Evolutionary conservation across 2,888 invertebrate species (phyloP).

Genomic region (Drosophila maculinotata): DNA sequence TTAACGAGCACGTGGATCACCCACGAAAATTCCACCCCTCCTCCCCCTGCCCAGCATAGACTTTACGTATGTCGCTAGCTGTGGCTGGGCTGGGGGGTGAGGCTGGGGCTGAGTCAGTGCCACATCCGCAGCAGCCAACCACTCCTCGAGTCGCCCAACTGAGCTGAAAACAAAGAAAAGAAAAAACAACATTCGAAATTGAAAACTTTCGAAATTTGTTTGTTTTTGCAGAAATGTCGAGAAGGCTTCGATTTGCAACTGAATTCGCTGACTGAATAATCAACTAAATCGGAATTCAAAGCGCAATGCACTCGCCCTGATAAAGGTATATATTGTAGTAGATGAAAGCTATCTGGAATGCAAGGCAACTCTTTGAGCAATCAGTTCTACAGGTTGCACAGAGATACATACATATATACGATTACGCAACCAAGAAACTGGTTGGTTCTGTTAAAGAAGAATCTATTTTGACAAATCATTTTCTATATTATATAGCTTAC

Average conservation of each 20-base stretch:
- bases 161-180: background rate
- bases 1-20: constrained; percentile 62
- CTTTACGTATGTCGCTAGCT: no score
- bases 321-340: background rate
- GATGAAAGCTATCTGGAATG: background rate
- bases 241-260: constrained; percentile 18
- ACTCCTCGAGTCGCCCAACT: background rate
- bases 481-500: no score
- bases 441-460: no score
- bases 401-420: no score
- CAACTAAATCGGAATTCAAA: constrained; percentile 8
- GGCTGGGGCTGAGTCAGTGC: constrained; percentile 4
- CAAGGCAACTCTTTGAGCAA: background rate
- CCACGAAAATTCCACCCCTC: constrained; percentile 33
- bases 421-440: no score
- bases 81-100: background rate
- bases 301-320: constrained; percentile 13
- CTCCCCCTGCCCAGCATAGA: no score
- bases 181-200: background rate
- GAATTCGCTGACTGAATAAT: constrained; percentile 33
- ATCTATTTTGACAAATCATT: no score
- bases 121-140: background rate
- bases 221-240: constrained; percentile 8
- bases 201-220: constrained; percentile 25
- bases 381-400: background rate